Evolutionary conservation across 2,888 invertebrate genomes (phyloP), one percentile per base, ranked within the genome.

Genomic region (Cephus rjabovi): DNA sequence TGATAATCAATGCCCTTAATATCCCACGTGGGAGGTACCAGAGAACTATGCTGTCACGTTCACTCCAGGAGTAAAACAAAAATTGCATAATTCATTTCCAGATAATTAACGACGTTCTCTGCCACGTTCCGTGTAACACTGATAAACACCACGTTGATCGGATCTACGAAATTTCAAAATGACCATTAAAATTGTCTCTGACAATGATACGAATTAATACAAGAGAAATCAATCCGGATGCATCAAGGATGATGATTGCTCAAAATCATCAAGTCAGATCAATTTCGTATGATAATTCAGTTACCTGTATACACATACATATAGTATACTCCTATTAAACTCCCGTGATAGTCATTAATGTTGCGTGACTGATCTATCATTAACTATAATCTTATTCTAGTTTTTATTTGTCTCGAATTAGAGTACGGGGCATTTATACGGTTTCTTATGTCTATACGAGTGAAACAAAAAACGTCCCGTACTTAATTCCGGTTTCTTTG

Each of bases 1-100:
- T 71, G 31, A 71, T 71, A 71, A 71, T 71, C 33, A 33, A 31
- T 71, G 34, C 34, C 71, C 34, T 71, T 31, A 71, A 71, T 71
- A 31, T 31, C 11, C 11, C 70, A 12, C 33, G 34, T 56, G 56
- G 56, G 56, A 56, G 56, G 56, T 23, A 23, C 6, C 4, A 6
- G 40, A 40, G 56, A 56, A 23, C 56, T 1, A 56, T 56, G 56
- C 56, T 23, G 23, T 56, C 56, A 56, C 56, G 56, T 56, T 56
- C 56, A 9, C 56, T 56, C 9, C 9, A 56, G 2, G 4, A 56
- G 9, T 56, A 6, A 6, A 56, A 56, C 35, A 56, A 40, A 56
- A 56, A 56, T 56, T 56, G 56, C 56, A 56, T 23, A 56, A 56
- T 56, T 56, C 2, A 56, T 56, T 56, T 23, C 9, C 9, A 23